phyloP scores from a whole-genome alignment of 2,113 vertebrate genomes.

The Sinocyclocheilus rhinocerous region DNA sequence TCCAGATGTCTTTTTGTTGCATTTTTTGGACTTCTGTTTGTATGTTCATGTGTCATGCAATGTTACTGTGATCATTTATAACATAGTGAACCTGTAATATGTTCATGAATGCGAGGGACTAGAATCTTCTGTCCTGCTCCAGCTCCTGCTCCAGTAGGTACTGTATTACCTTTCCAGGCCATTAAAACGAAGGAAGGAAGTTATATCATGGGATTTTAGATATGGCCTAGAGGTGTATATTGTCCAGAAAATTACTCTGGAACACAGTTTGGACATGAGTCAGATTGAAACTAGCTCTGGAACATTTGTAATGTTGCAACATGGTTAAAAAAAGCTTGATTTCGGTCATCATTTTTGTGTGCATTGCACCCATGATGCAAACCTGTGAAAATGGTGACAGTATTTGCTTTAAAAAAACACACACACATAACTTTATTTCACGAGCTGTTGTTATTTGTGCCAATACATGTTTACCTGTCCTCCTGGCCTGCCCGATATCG shows the following conservation, averaged over 20 bases:
- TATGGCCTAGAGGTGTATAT: slow-evolving; percentile 16
- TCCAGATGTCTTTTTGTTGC: slow-evolving; percentile 15
- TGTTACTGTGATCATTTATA: not conserved
- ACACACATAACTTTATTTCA: not conserved
- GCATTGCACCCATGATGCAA: slow-evolving; percentile 42
- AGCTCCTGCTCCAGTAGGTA: not conserved
- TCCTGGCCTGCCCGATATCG: not conserved
- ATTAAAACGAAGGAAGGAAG: slow-evolving; percentile 22
- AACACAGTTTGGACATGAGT: not conserved
- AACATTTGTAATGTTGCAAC: not conserved
- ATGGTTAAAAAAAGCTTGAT: not conserved
- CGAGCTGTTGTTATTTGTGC: not conserved
- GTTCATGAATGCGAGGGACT: not conserved
- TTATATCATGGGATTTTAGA: not conserved
- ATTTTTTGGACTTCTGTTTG: slow-evolving; percentile 30
- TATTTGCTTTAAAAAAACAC: not conserved
- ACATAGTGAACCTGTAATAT: not conserved
- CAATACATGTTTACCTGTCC: not conserved
- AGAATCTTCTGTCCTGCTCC: not conserved
- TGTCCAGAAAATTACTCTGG: slow-evolving; percentile 32
- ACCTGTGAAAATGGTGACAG: slow-evolving; percentile 7
- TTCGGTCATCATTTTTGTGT: not conserved
- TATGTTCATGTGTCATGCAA: slow-evolving; percentile 16
- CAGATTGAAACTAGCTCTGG: not conserved
- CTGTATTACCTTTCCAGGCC: slow-evolving; percentile 19